A percentile compares a stretch with the other conserved stretches of the same genome.
Conservation (phyloP, 2,113 vertebrate genomes). For the Sisor rabdophorus region DNA sequence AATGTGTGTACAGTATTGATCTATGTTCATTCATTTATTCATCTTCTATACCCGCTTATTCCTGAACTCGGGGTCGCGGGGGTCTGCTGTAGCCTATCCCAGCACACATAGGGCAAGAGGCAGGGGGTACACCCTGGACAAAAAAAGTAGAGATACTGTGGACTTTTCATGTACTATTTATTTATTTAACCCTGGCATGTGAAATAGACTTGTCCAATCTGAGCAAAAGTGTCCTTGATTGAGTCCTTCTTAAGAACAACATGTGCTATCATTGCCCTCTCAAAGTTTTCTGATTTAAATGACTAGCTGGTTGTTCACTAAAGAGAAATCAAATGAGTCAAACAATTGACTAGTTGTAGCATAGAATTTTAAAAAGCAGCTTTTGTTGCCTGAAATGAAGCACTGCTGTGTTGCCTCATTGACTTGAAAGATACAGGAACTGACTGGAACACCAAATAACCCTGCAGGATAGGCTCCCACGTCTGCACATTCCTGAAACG, state of each 20-base stretch:
- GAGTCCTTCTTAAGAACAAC: slow-evolving; percentile 18
- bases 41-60: too few species aligned
- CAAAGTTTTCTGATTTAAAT: slow-evolving; percentile 11
- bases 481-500: neutral
- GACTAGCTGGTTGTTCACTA: slow-evolving; percentile 18
- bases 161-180: too few species aligned
- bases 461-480: neutral
- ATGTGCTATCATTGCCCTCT: slow-evolving; percentile 16
- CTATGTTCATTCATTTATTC: too few species aligned
- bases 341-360: slow-evolving; percentile 3
- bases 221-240: slow-evolving; percentile 9
- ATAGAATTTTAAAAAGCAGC: slow-evolving; percentile 24
- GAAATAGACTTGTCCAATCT: neutral
- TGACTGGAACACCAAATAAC: neutral
- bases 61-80: too few species aligned
- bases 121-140: too few species aligned
- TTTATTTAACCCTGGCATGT: neutral
- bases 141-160: too few species aligned
- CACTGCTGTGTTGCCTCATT: slow-evolving; percentile 16
- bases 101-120: too few species aligned
- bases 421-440: neutral
- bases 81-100: too few species aligned
- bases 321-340: slow-evolving; percentile 21
- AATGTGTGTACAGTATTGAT: too few species aligned
- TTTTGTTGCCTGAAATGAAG: slow-evolving; percentile 12